Evolutionary conservation across 2,888 invertebrate species (phyloP).

Genomic region (Girardia tigrina): DNA sequence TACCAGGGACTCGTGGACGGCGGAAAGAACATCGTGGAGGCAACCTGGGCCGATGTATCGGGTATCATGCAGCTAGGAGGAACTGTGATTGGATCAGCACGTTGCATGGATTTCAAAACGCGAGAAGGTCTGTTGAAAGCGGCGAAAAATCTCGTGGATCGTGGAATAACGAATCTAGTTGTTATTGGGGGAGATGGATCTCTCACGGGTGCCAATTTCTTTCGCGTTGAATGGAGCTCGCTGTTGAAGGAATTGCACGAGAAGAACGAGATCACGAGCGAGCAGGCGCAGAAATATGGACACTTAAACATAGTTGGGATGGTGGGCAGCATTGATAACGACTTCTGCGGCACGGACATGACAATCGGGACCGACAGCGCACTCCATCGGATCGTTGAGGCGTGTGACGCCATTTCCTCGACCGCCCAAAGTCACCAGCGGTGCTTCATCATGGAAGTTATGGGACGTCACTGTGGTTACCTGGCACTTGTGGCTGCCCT

Average conservation of each 20-base stretch:
- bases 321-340: constrained; percentile 98
- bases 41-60: constrained; percentile 88
- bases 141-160: constrained; percentile 72
- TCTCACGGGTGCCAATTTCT: constrained; percentile 78
- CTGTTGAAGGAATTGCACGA: constrained; percentile 69
- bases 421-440: constrained; percentile 85
- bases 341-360: constrained; percentile 99
- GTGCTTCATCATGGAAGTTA: constrained; percentile 98
- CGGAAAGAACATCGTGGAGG: constrained; percentile 79
- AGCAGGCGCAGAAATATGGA: constrained; percentile 42
- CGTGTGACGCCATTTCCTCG: constrained; percentile 89
- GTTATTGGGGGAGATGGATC: constrained; percentile 98
- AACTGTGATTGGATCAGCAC: constrained; percentile 91
- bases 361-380: constrained; percentile 89
- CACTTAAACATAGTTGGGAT: constrained; percentile 81
- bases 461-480: constrained; percentile 99
- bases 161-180: constrained; percentile 78
- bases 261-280: constrained; percentile 43
- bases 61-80: constrained; percentile 92
- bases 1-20: constrained; percentile 91
- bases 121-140: constrained; percentile 75
- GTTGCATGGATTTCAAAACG: constrained; percentile 79
- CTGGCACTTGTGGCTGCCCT: constrained; percentile 85
- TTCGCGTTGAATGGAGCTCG: constrained; percentile 78
- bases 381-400: constrained; percentile 89